Percentiles rank a stretch among this genome's conserved stretches.
Evolutionary conservation across 2,888 invertebrate species (phyloP).

Genomic region (Tenthredo amoena): DNA sequence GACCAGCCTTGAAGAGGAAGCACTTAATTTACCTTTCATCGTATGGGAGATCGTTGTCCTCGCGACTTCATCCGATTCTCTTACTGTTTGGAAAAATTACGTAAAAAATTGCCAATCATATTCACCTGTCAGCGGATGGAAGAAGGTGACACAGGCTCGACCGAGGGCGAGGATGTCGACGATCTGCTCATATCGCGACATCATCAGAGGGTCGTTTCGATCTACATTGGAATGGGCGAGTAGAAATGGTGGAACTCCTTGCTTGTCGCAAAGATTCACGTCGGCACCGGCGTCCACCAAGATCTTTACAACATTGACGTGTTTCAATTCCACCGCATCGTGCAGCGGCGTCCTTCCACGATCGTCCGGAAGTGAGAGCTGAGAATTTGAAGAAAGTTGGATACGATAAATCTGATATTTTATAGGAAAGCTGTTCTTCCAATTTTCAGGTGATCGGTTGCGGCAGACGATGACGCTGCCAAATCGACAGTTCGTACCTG

Average conservation of each 20-base stretch:
- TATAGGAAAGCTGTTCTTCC: neutral
- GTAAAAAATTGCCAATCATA: slow-evolving; percentile 25
- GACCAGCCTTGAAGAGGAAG: slow-evolving; percentile 66
- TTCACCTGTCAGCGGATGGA: slow-evolving; percentile 63
- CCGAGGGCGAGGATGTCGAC: slow-evolving; percentile 71
- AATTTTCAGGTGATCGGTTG: neutral
- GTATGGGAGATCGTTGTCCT: slow-evolving; percentile 9
- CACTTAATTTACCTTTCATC: neutral
- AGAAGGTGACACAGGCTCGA: slow-evolving; percentile 60
- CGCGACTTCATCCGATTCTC: neutral
- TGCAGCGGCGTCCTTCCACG: slow-evolving; percentile 76
- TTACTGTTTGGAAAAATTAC: neutral
- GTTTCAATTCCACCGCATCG: slow-evolving; percentile 74
- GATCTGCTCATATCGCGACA: slow-evolving; percentile 70
- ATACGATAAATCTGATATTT: neutral
- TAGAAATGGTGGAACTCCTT: slow-evolving; percentile 75
- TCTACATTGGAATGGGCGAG: slow-evolving; percentile 72
- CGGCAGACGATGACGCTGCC: neutral
- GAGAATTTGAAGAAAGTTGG: neutral
- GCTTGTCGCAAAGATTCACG: slow-evolving; percentile 73
- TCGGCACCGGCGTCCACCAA: slow-evolving; percentile 71
- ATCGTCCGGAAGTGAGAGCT: slow-evolving; percentile 73
- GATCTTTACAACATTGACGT: slow-evolving; percentile 69
- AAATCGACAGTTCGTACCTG: neutral
- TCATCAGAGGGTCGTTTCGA: slow-evolving; percentile 57